Evolutionary conservation across 2,888 invertebrate species (phyloP), one percentile per base, ranked within the genome.

Genomic region (Noctua janthina): DNA sequence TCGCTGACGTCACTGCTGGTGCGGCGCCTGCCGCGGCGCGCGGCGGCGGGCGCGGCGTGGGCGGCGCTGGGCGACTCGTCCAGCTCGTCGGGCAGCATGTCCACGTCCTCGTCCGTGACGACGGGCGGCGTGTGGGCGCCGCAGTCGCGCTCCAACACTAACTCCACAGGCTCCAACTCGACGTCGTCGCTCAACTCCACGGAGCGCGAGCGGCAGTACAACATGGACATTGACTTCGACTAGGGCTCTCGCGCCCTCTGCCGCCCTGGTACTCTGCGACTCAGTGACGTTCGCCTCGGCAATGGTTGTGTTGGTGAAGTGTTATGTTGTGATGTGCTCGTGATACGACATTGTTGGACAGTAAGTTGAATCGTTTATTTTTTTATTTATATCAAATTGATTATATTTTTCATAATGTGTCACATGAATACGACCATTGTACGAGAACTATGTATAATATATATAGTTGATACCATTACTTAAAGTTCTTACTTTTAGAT

Each of bases 171-270:
- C 75, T 86, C 90, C 79, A 81, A 83, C 87, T 89, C 88, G 74
- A 74, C 78, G 72, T 87, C 88, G 49, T 91, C 92, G 84, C 92
- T 92, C 76, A 90, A 89, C 85, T 92, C 93, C 75, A 79, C 78
- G 76, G 94, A 93, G 69, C 90, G 92, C 83, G 93, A 93, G 86
- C 92, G 91, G 74, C 93, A 94, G 88, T 95, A 95, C 93, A 95
- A 96, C 92, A 96, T 96, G 95, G 97, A 97, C 93, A 95, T 97
- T 75, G 97, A 97, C 92, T 97, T 92, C 91, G 96, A 96, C 87
- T 96, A 96, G 88, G 66, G 56, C 76, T 62, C 73, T 35, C 67
- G 78, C 74, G 69, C 66, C 2, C 43, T 17, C 75, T 79, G 80
- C 75, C 77, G 67, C 76, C 79, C 83, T 82, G 82, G 76, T 79